phyloP scores from a whole-genome alignment of 1,140 invertebrate genomes.

The Drosophila ohnishii region DNA sequence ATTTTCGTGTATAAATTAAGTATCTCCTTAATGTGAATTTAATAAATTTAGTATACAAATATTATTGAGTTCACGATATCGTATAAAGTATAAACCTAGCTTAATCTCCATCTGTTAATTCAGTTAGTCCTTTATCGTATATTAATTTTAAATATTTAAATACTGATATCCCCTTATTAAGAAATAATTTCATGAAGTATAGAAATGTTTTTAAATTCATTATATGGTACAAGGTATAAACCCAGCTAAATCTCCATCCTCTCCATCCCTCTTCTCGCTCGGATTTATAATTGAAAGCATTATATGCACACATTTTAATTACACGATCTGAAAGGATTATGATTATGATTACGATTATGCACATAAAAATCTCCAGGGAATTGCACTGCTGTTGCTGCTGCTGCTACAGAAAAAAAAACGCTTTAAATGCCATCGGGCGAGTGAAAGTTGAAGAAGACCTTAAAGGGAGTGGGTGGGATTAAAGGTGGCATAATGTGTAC shows the following conservation, averaged over 20 bases:
- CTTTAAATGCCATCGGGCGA: constrained; percentile 47
- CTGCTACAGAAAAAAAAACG: constrained; percentile 18
- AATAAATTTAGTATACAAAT: not conserved
- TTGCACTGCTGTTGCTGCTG: constrained; percentile 1
- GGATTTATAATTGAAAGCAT: constrained; percentile 62
- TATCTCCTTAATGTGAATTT: too few relatives aligned
- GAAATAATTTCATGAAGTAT: not conserved
- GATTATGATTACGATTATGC: constrained; percentile 51
- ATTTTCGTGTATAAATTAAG: too few relatives aligned
- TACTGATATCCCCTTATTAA: not conserved
- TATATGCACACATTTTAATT: constrained; percentile 80
- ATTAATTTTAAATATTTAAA: too few relatives aligned
- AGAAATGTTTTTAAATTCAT: not conserved
- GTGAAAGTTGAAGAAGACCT: constrained; percentile 52
- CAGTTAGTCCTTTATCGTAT: too few relatives aligned
- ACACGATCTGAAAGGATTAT: constrained; percentile 67
- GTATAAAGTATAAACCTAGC: not conserved
- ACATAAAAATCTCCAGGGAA: constrained; percentile 36
- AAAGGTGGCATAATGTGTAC: constrained; percentile 14
- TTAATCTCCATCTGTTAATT: constrained; percentile 2
- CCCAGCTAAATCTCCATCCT: constrained; percentile 16
- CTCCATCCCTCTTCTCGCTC: constrained; percentile 27
- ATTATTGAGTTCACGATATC: not conserved
- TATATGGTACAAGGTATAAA: not conserved
- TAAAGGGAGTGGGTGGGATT: constrained; percentile 26